Base-by-base conservation (phyloP, 1,140 invertebrate species). In the Brachionus asplanchnoidis region DNA sequence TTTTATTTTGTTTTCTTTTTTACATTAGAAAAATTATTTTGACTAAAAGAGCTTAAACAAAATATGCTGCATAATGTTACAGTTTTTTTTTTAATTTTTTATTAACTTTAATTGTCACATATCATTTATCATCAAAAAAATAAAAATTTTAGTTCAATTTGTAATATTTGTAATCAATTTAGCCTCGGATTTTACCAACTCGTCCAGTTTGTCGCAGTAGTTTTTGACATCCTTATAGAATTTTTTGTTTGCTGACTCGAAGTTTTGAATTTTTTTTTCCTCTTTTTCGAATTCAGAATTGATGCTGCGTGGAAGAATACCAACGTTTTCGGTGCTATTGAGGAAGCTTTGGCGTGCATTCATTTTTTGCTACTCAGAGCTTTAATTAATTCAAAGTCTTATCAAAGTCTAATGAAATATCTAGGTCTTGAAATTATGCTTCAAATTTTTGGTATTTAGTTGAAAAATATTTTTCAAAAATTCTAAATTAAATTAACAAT, bases 221-320 rank as follows among this genome's bases (percentile, higher is more conserved):
- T 14, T 65, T 46, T 68, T 82, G 0, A 82, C 53, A 46, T 82
- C 79, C 28, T 82, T 82, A 53, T 82, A 82, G 36, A 82, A 68
- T 46, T 82, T 82, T 82, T 82, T 82, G 28, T 82, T 82, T 17
- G 32, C 32, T 20, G 53, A 36, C 23, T 82, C 79, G 17, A 82
- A 82, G 3, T 82, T 23, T 60, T 82, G 79, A 20, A 82, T 82
- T 65, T 82, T 82, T 68, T 82, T 82, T 68, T 82, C 79, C 36
- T 82, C 79, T 26, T 82, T 82, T 17, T 82, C 79, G 32, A 82
- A 68, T 46, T 82, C 79, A n/a, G 36, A 44, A 40, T 82, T 56
- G 9, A 80, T 6, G 32, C 50, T 65, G 14, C 77, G 42, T 53
- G 77, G 77, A 4, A 80, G 5, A 53, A 80, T 56, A 20, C 77